phyloP scores from a whole-genome alignment of 2,888 invertebrate genomes.

The Trachelus iudaicus region DNA sequence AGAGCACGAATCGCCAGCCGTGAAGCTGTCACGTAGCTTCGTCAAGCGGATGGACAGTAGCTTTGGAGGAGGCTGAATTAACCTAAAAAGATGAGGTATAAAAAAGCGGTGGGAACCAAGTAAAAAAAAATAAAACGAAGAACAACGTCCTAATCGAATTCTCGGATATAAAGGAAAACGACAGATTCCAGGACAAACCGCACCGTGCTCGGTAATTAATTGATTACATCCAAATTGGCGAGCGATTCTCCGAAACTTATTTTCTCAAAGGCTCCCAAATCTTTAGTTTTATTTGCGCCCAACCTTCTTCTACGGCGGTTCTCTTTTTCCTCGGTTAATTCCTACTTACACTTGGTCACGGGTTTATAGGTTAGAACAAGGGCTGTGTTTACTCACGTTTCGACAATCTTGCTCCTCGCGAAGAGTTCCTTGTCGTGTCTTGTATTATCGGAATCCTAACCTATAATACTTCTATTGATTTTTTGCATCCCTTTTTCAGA shows the following conservation, averaged over 20 bases:
- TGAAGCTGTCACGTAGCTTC: background rate
- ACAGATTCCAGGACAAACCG: background rate
- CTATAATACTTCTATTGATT: too few species aligned
- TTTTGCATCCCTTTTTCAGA: too few species aligned
- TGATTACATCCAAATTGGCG: background rate
- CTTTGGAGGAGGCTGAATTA: background rate
- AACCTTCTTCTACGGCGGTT: background rate
- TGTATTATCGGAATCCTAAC: background rate
- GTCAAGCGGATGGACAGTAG: background rate
- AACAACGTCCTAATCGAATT: background rate
- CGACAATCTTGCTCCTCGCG: background rate
- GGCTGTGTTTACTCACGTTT: constrained; percentile 2
- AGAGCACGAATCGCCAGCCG: background rate
- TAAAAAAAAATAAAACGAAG: background rate
- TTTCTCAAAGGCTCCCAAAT: background rate
- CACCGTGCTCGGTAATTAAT: background rate
- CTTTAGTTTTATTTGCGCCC: too few species aligned
- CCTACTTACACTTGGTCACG: background rate
- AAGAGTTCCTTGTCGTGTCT: background rate
- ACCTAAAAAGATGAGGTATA: background rate
- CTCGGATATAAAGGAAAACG: background rate
- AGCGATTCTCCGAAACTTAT: background rate
- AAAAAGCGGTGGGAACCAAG: background rate
- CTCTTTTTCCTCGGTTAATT: background rate
- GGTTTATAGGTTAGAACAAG: background rate